These are phyloP conservation scores for Nannobrachium achirus DNA, from an alignment of 2,113 vertebrate species.

Conservation along the genomic window DNA sequence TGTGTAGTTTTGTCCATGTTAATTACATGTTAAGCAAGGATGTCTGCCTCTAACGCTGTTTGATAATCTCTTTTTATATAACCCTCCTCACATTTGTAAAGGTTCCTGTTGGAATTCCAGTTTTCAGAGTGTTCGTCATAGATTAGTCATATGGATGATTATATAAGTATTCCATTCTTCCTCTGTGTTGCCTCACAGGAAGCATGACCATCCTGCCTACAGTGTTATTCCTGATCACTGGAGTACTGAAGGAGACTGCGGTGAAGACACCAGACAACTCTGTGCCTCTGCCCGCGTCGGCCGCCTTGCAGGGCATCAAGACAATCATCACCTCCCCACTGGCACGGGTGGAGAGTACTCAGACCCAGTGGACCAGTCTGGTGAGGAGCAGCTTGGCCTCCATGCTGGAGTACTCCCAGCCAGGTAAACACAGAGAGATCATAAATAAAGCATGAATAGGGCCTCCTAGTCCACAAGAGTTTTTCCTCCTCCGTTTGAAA, in stretches of 20 bases:
- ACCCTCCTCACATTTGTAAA: background rate
- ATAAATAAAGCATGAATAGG: too few species aligned
- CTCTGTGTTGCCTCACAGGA: slow-evolving; percentile 75
- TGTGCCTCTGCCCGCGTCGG: slow-evolving; percentile 86
- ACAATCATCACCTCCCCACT: slow-evolving; percentile 91
- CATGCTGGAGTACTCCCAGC: slow-evolving; percentile 90
- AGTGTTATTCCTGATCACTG: slow-evolving; percentile 94
- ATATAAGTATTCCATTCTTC: background rate
- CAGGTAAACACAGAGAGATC: slow-evolving; percentile 87
- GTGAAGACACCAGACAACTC: slow-evolving; percentile 86
- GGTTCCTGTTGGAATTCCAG: background rate
- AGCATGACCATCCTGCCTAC: slow-evolving; percentile 96
- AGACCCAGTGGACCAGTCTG: slow-evolving; percentile 92
- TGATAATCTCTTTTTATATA: background rate
- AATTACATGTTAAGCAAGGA: background rate
- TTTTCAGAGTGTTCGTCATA: background rate
- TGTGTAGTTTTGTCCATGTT: background rate
- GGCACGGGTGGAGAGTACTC: slow-evolving; percentile 83
- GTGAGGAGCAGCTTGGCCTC: slow-evolving; percentile 94
- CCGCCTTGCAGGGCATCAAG: slow-evolving; percentile 94
- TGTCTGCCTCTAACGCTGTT: background rate
- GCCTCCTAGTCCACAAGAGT: too few species aligned
- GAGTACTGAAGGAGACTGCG: slow-evolving; percentile 93
- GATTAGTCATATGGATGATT: background rate
- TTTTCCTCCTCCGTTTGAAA: too few species aligned